Evolutionary conservation across 2,888 invertebrate genomes (phyloP).

Genomic region (Pammene fasciana): DNA sequence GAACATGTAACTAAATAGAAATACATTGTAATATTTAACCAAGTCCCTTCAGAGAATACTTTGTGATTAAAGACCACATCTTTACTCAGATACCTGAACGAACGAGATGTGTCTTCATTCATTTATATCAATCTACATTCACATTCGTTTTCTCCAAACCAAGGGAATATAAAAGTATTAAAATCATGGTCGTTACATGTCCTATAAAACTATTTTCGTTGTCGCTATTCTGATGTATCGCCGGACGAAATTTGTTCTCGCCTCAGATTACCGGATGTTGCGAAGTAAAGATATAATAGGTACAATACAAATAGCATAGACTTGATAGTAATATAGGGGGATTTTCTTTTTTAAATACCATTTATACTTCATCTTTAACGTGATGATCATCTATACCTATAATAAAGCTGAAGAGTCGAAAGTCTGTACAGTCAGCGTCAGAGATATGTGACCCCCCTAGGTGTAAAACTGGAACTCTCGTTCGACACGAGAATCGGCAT

Average conservation of each 20-base stretch:
- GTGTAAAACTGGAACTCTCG: no score
- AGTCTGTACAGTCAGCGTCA: no score
- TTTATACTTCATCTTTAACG: neutral
- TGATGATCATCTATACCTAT: no score
- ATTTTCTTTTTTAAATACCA: neutral
- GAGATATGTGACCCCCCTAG: no score
- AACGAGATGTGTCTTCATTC: conserved; percentile 1
- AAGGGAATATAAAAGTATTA: conserved; percentile 35
- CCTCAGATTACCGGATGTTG: conserved; percentile 48
- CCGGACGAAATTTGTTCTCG: conserved; percentile 40
- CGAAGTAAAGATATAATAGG: conserved; percentile 42
- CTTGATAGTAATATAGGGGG: neutral
- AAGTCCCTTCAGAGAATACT: neutral
- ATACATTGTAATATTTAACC: neutral
- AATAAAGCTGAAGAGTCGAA: no score
- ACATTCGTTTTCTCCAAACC: conserved; percentile 11
- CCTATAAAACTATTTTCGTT: conserved; percentile 66
- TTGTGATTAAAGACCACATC: conserved; percentile 3
- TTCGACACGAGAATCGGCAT: no score
- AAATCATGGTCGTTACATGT: conserved; percentile 41
- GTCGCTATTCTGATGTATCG: conserved; percentile 44
- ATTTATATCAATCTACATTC: conserved; percentile 13
- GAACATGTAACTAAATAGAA: neutral
- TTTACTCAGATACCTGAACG: neutral
- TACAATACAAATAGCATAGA: conserved; percentile 2